A percentile compares a stretch with the other conserved stretches of the same genome.
phyloP scores from a whole-genome alignment of 2,113 vertebrate species.

The Danio rerio region GRCz12tu NC_133188.1:37515001-37515500 shows the following conservation, averaged over 20 bases:
- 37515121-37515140: conserved; percentile 68
- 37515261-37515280: no score
- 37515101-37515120: conserved; percentile 43
- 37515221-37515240: background rate
- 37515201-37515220: background rate
- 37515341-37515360: no score
- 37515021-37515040: conserved; percentile 41
- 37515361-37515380: no score
- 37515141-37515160: conserved; percentile 51
- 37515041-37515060: conserved; percentile 54
- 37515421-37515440: no score
- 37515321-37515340: no score
- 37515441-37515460: no score
- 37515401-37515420: no score
- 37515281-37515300: no score
- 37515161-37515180: background rate
- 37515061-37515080: conserved; percentile 55
- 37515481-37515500: no score
- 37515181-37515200: background rate
- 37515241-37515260: background rate
- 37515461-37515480: no score
- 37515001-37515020: conserved; percentile 46
- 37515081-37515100: conserved; percentile 53
- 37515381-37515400: no score
- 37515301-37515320: no score